These are phyloP conservation scores for Serinus canaria DNA, from an alignment of 2,113 vertebrate species.

Conservation along the genomic window DNA sequence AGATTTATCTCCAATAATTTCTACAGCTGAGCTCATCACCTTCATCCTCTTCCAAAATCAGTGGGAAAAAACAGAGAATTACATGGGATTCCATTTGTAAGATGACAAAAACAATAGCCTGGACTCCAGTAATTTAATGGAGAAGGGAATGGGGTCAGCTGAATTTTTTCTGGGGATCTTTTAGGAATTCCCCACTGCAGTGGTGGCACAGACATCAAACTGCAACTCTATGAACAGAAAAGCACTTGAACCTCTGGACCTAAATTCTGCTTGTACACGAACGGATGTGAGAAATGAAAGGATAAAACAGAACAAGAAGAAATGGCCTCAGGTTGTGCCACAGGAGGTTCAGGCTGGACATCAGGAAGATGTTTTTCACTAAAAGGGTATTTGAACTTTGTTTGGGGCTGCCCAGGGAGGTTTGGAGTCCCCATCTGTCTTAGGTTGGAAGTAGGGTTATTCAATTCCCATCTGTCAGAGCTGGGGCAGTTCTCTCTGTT, in stretches of 20 bases:
- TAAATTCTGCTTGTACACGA: neutral
- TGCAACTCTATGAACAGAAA: neutral
- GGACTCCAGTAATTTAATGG: neutral
- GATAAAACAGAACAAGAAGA: neutral
- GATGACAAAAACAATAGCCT: neutral
- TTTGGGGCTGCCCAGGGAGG: too few relatives aligned
- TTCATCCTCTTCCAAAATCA: neutral
- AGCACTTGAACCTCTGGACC: neutral
- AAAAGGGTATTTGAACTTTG: neutral
- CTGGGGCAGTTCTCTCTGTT: neutral
- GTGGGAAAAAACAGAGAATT: neutral
- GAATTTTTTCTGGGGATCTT: neutral
- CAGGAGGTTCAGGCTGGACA: neutral
- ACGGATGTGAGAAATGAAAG: neutral
- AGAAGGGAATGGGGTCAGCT: neutral
- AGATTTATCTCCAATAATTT: neutral
- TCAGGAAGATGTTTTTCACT: neutral
- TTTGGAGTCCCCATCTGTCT: neutral
- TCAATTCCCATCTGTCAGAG: neutral
- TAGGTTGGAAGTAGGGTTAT: neutral
- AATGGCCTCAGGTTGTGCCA: neutral
- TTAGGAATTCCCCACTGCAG: neutral
- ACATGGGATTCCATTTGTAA: neutral
- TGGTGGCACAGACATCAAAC: fast-evolving
- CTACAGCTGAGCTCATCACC: neutral